phyloP scores from a whole-genome alignment of 2,888 invertebrate species.

The Myopa testacea region DNA sequence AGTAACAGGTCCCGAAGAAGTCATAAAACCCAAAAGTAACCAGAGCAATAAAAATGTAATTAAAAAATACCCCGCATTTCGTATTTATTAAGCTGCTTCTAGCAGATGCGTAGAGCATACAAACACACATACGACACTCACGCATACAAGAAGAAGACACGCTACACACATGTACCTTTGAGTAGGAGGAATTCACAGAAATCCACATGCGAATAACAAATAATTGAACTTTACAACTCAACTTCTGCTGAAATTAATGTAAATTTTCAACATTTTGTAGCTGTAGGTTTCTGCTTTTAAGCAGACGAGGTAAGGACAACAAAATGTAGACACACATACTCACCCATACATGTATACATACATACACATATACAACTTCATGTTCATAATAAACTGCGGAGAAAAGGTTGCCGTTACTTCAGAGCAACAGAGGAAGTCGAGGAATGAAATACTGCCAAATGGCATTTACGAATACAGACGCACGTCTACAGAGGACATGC shows the following conservation, averaged over 20 bases:
- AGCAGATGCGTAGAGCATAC: neutral
- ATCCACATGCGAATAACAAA: slow-evolving; percentile 4
- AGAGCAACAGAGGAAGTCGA: neutral
- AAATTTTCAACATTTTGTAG: slow-evolving; percentile 10
- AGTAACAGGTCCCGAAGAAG: neutral
- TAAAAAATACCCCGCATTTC: neutral
- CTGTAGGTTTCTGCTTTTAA: neutral
- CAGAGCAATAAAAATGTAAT: slow-evolving; percentile 4
- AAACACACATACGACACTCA: neutral
- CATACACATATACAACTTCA: neutral
- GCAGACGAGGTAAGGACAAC: neutral
- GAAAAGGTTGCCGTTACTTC: neutral
- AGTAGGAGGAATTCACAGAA: neutral
- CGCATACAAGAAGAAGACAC: neutral
- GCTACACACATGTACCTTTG: too few species aligned
- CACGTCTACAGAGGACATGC: neutral
- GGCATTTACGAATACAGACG: neutral
- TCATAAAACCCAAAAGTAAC: slow-evolving; percentile 6
- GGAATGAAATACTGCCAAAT: slow-evolving; percentile 14
- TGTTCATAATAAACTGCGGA: neutral
- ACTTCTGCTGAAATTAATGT: slow-evolving; percentile 20
- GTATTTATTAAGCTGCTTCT: slow-evolving; percentile 1
- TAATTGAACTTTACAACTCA: slow-evolving; percentile 15
- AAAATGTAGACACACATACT: neutral
- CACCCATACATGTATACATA: neutral